A percentile compares a stretch with the other conserved stretches of the same genome.
Conservation (phyloP, 2,888 invertebrate genomes). For the Lasiommata megera region DNA sequence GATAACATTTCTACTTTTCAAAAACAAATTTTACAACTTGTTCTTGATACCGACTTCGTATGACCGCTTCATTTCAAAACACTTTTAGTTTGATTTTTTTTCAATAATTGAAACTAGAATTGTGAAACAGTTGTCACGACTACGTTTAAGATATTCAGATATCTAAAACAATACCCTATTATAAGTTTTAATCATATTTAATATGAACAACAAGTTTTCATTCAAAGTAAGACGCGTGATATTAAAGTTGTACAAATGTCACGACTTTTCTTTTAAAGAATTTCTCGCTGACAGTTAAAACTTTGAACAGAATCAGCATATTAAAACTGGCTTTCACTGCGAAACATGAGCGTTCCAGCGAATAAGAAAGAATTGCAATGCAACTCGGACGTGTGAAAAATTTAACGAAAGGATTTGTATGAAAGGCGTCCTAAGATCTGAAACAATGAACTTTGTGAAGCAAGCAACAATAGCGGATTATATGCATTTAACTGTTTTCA, state of each 20-base stretch:
- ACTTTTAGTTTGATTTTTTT: too few species aligned
- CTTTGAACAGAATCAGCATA: constrained; percentile 6
- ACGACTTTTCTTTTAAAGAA: neutral
- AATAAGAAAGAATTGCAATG: constrained; percentile 5
- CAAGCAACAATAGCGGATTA: neutral
- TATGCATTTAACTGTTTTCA: too few species aligned
- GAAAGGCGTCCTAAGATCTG: neutral
- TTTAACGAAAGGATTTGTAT: constrained; percentile 4
- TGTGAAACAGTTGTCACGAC: too few species aligned
- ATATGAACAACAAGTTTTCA: too few species aligned
- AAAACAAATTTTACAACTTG: too few species aligned
- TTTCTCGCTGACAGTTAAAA: neutral
- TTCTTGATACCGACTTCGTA: too few species aligned
- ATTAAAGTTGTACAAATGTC: neutral
- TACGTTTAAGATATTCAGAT: too few species aligned
- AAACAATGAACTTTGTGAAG: neutral
- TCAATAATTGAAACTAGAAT: too few species aligned
- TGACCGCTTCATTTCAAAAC: too few species aligned
- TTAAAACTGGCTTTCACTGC: neutral
- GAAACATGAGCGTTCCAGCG: neutral
- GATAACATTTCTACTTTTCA: too few species aligned
- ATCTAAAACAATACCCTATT: too few species aligned
- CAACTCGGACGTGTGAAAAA: neutral
- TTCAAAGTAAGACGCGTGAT: neutral
- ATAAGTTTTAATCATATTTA: too few species aligned